These are phyloP conservation scores for Diplodus sargus DNA, from an alignment of 2,797 vertebrate species.

Conservation along the genomic window DNA sequence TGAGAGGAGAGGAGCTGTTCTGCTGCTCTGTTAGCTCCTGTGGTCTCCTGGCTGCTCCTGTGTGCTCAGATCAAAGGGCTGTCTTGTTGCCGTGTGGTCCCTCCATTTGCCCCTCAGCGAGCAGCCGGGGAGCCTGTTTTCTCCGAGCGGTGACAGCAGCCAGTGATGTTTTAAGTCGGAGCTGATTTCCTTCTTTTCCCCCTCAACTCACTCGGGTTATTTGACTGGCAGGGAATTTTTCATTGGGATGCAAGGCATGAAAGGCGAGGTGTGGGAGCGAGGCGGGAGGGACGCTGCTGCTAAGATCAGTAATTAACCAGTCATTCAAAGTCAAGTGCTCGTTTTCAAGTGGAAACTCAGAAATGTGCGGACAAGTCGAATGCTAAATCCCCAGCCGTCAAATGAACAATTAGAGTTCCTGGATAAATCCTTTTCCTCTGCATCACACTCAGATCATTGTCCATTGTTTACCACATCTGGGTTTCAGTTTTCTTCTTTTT, in stretches of 20 bases:
- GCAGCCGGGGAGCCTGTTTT: conserved; percentile 50
- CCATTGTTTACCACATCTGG: conserved; percentile 43
- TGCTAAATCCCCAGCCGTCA: conserved; percentile 59
- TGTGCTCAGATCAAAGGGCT: conserved; percentile 81
- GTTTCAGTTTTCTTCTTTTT: neutral
- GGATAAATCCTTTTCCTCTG: conserved; percentile 47
- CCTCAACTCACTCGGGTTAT: conserved; percentile 70
- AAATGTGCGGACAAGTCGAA: conserved; percentile 71
- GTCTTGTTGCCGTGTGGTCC: conserved; percentile 83
- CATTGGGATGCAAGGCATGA: conserved; percentile 78
- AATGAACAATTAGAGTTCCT: conserved; percentile 51
- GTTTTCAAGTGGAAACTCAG: conserved; percentile 71
- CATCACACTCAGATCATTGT: conserved; percentile 57
- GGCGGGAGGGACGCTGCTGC: conserved; percentile 27
- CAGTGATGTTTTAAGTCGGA: conserved; percentile 76
- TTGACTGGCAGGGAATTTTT: conserved; percentile 81
- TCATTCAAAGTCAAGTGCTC: conserved; percentile 81
- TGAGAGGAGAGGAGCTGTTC: conserved; percentile 27
- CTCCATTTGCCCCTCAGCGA: conserved; percentile 77
- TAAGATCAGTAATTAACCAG: conserved; percentile 80
- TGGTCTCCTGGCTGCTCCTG: conserved; percentile 75
- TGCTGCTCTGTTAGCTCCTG: conserved; percentile 70
- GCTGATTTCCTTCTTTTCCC: conserved; percentile 61
- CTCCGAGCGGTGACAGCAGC: conserved; percentile 70
- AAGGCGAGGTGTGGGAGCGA: conserved; percentile 66